phyloP scores from a whole-genome alignment of 2,888 invertebrate species.

The Saturnia japonica region DNA sequence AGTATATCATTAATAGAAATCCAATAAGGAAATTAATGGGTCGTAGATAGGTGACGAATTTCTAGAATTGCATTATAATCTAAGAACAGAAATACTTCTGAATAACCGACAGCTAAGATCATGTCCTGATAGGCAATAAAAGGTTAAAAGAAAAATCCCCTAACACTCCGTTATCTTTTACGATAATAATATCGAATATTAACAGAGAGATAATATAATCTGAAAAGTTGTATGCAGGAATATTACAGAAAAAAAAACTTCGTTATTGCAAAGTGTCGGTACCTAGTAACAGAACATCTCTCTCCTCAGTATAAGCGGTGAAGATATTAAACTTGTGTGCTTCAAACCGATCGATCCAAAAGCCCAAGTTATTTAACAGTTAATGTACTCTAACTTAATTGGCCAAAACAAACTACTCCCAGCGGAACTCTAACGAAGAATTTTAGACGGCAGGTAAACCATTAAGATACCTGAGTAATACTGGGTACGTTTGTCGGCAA shows the following conservation, averaged over 20 bases:
- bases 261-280: too few species aligned
- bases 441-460: slow-evolving; percentile 34
- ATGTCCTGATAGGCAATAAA: too few species aligned
- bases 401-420: not conserved
- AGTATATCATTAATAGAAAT: too few species aligned
- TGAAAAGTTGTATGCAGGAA: not conserved
- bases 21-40: too few species aligned
- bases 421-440: slow-evolving; percentile 9
- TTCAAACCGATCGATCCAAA: not conserved
- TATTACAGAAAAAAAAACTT: not conserved
- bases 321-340: not conserved
- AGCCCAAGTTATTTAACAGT: not conserved
- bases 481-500: slow-evolving; percentile 59
- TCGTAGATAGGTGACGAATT: too few species aligned
- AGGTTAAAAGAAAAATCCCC: too few species aligned
- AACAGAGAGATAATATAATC: not conserved
- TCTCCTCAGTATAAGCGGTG: not conserved
- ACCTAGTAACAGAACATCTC: not conserved
- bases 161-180: too few species aligned
- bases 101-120: too few species aligned
- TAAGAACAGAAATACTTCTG: too few species aligned
- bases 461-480: slow-evolving; percentile 59
- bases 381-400: not conserved
- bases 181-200: not conserved
- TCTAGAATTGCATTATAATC: too few species aligned